A percentile compares a stretch with the other conserved stretches of the same genome.
These are phyloP conservation scores for Dicrurus megarhynchus DNA, from an alignment of 2,113 vertebrate species.

Conservation along the genomic window DNA sequence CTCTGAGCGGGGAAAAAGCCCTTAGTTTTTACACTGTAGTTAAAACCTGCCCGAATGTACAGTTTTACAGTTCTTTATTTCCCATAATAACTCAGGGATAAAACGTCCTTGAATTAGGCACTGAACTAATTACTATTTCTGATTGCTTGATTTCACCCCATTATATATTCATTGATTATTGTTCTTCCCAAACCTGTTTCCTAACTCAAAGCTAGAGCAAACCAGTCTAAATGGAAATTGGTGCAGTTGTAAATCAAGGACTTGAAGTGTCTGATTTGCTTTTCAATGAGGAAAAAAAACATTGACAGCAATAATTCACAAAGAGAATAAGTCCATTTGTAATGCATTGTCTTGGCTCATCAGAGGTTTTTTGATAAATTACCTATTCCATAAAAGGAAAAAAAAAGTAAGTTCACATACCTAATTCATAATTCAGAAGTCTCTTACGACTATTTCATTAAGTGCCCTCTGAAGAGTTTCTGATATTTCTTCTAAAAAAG, in stretches of 20 bases:
- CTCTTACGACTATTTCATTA: slow-evolving; percentile 49
- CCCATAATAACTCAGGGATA: not conserved
- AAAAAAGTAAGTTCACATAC: slow-evolving; percentile 25
- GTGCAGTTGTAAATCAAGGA: slow-evolving; percentile 69
- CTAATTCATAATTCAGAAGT: slow-evolving; percentile 68
- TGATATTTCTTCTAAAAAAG: not conserved
- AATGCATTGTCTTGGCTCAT: slow-evolving; percentile 56
- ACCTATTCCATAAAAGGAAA: slow-evolving; percentile 41
- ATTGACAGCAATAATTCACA: slow-evolving; percentile 55
- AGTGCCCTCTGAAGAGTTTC: slow-evolving; percentile 38
- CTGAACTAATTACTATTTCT: slow-evolving; percentile 40
- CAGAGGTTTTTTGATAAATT: slow-evolving; percentile 61
- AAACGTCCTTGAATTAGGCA: not conserved
- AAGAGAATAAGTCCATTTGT: slow-evolving; percentile 62
- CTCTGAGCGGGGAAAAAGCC: not conserved
- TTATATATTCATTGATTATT: slow-evolving; percentile 54
- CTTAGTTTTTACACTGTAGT: not conserved
- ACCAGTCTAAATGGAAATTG: slow-evolving; percentile 59
- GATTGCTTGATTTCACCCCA: slow-evolving; percentile 42
- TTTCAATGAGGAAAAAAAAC: slow-evolving; percentile 65
- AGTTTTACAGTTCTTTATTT: not conserved
- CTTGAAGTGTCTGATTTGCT: slow-evolving; percentile 70
- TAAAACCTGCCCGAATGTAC: not conserved
- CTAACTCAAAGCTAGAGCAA: slow-evolving; percentile 22
- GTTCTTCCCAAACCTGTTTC: not conserved